Conservation (phyloP, 2,113 vertebrate genomes). For the Stomatorhinus ivindoensis region DNA sequence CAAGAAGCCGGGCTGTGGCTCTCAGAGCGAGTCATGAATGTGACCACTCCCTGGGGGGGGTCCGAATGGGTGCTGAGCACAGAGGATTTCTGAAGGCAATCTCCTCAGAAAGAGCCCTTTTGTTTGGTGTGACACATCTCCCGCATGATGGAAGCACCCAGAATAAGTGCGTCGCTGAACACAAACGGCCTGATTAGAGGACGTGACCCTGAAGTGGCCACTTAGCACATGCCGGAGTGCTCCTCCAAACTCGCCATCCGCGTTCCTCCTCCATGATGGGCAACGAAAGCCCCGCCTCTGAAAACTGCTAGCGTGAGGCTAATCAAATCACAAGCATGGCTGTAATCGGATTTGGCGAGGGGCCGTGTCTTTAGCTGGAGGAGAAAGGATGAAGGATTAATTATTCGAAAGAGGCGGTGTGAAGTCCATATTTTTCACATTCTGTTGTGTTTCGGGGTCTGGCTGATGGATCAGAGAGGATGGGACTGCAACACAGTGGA, state of each 20-base stretch:
- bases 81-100: neutral
- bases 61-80: neutral
- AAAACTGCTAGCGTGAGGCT: neutral
- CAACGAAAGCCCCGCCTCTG: neutral
- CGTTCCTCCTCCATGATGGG: neutral
- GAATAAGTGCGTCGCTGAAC: conserved; percentile 10
- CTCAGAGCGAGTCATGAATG: neutral
- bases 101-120: conserved; percentile 16
- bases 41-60: neutral
- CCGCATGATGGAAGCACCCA: neutral
- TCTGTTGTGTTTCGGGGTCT: neutral
- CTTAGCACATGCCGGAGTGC: neutral
- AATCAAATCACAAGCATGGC: neutral
- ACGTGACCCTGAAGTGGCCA: neutral
- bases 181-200: conserved; percentile 9
- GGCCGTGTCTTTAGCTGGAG: neutral
- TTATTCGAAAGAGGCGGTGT: neutral
- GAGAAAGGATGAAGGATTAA: neutral
- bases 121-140: neutral
- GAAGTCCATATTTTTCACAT: neutral
- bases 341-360: neutral
- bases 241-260: neutral
- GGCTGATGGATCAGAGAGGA: neutral
- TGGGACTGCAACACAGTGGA: neutral
- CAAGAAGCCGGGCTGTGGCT: neutral